Evolutionary conservation across 1,140 invertebrate species (phyloP), one percentile per base, ranked within the genome.

Genomic region (Drosophila saltans): DNA sequence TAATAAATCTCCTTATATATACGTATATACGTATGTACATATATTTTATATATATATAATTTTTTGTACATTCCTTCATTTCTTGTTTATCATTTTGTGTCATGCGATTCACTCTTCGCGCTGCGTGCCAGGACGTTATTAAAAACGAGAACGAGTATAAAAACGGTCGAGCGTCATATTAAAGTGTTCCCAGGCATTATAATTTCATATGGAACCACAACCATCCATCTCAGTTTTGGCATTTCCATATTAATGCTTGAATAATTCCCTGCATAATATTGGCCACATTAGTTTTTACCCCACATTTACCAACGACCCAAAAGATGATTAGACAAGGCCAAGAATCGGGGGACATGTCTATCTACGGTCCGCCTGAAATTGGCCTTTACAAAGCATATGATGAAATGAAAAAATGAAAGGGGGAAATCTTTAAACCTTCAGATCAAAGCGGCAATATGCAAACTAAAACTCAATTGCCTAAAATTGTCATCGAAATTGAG

Each of bases 51-150:
- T 66, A 58, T 58, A 36, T 39, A 39, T 55, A 36, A 52, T 69
- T 69, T 69, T 43, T 43, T 43, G 33, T 58, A 11, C 33, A 39
- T 75, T 88, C 69, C 75, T 66, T 69, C 73, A 57, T 89, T 89
- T 88, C 84, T 89, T 89, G 84, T 89, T 81, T 89, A 89, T 89
- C 78, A 89, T 89, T 89, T 89, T 89, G 67, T 89, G 84, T 89
- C 84, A 89, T 89, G 84, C 84, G 80, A 89, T 84, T 89, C 86
- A 66, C 73, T 62, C 73, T 69, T 66, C 69, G 66, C 30, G 65
- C 72, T 83, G 61, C 78, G 78, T 89, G 84, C 72, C 72, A 24
- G 58, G 63, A 41, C 75, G 78, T 89, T 89, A 89, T 84, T 89
- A 89, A 89, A 89, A 80, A 82, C 65, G 43, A 71, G 66, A 57